Base-by-base conservation (phyloP, 2,888 invertebrate species). In the Leptodirus hochenwartii region DNA sequence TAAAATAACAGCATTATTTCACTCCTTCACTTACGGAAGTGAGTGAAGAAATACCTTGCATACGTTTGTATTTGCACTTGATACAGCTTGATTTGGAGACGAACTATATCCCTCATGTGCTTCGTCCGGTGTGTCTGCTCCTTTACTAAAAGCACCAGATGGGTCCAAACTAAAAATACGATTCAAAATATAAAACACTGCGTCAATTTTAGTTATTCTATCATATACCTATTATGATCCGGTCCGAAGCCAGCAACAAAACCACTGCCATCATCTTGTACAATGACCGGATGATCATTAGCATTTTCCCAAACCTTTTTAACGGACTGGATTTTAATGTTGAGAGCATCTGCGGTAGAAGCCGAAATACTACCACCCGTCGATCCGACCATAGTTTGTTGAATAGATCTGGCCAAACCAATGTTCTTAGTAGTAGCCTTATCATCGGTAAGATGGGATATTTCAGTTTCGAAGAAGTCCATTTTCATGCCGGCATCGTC, bases 271-370 rank as follows among this genome's bases (percentile, higher is more conserved):
- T 34, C 38, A 32, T 53, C 57, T 50, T 63, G 56, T 13, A 44
- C 43, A 43, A 58, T 43, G 49, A 66, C 57, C 26, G 56, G 54
- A 40, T 64, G 64, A 44, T 75, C 74, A 12, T 66, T 66, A 11
- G 70, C 72, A 1, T 53, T 66, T 47, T 84, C 82, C 82, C 82
- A 84, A 11, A 79, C 78, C 38, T 80, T 84, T 56, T 91, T 91
- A 25, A 90, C 90, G 38, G 87, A 84, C 20, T 87, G 87, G 43
- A 91, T 90, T 61, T 91, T 91, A 59, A 84, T 70, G 59, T 87
- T 87, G 40, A 91, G 68, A 10, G 50, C 50, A 55, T 91, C 91
- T 22, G 87, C 87, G 22, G 85, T 80, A 38, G 80, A 71, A 11
- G 76, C 75, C 8, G 77, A 77, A 42, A 80, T 79, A 6, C 76